Conservation (phyloP, 2,888 invertebrate genomes). For the Chrysina gloriosa region DNA sequence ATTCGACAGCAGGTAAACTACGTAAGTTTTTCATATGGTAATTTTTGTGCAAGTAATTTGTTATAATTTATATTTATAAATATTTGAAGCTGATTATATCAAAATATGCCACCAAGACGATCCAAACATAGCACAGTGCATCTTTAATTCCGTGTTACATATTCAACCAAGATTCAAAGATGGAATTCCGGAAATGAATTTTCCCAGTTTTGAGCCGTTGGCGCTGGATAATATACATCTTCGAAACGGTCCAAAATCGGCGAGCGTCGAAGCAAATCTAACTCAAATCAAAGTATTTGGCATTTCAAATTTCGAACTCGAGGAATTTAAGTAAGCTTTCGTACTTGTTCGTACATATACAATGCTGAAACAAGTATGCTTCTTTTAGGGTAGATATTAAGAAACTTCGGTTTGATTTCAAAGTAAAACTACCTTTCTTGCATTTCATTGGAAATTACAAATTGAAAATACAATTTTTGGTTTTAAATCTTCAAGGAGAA, state of each 20-base stretch:
- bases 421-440: conserved; percentile 69
- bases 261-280: conserved; percentile 24
- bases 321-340: conserved; percentile 28
- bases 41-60: too few species aligned
- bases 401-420: conserved; percentile 73
- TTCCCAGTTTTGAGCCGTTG: conserved; percentile 75
- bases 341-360: background rate
- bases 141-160: conserved; percentile 64
- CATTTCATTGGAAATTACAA: conserved; percentile 75
- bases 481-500: conserved; percentile 72
- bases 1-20: too few species aligned
- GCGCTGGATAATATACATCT: conserved; percentile 36
- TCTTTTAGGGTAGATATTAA: conserved; percentile 64
- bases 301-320: conserved; percentile 36
- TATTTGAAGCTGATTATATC: conserved; percentile 68
- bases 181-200: conserved; percentile 76
- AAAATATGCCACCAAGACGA: conserved; percentile 68
- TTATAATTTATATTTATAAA: too few species aligned
- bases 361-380: background rate
- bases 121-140: conserved; percentile 66
- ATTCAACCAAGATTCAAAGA: conserved; percentile 66
- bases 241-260: conserved; percentile 2
- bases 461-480: conserved; percentile 74
- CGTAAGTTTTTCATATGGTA: background rate
- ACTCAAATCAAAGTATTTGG: conserved; percentile 35